Evolutionary conservation across 2,888 invertebrate species (phyloP).

Genomic region (Odontomyia ornata): DNA sequence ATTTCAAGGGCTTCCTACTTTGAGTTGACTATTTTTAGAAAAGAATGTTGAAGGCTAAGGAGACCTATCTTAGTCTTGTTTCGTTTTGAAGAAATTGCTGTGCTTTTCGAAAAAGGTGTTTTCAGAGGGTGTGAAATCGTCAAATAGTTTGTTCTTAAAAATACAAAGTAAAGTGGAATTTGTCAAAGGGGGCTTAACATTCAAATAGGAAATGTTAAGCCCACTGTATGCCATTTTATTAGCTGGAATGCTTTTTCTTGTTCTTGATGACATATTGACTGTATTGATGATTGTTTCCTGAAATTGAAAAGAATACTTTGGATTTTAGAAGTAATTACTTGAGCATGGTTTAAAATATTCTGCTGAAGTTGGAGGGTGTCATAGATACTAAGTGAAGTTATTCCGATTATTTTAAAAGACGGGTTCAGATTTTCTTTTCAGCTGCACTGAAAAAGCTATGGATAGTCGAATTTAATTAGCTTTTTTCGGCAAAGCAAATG

Average conservation of each 20-base stretch:
- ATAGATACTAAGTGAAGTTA: too few relatives aligned
- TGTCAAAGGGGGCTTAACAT: background rate
- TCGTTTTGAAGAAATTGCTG: background rate
- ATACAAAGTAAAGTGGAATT: background rate
- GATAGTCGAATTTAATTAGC: too few relatives aligned
- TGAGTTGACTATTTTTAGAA: background rate
- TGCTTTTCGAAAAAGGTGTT: background rate
- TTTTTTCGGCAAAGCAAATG: too few relatives aligned
- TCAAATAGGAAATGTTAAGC: background rate
- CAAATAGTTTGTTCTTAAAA: background rate
- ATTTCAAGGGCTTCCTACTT: conserved; percentile 32
- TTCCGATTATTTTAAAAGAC: too few relatives aligned
- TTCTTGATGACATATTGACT: conserved; percentile 32
- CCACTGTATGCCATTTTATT: background rate
- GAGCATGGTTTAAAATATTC: background rate
- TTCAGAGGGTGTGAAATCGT: background rate
- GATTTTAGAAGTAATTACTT: background rate
- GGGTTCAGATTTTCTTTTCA: too few relatives aligned
- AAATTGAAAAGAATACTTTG: background rate
- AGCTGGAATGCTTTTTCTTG: conserved; percentile 10
- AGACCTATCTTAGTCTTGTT: background rate
- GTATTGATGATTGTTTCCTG: conserved; percentile 11
- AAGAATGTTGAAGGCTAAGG: background rate
- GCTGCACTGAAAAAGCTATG: too few relatives aligned
- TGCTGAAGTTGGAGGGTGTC: too few relatives aligned